Conservation (phyloP, 2,113 vertebrate species). For the Pontoporia blainvillei region DNA sequence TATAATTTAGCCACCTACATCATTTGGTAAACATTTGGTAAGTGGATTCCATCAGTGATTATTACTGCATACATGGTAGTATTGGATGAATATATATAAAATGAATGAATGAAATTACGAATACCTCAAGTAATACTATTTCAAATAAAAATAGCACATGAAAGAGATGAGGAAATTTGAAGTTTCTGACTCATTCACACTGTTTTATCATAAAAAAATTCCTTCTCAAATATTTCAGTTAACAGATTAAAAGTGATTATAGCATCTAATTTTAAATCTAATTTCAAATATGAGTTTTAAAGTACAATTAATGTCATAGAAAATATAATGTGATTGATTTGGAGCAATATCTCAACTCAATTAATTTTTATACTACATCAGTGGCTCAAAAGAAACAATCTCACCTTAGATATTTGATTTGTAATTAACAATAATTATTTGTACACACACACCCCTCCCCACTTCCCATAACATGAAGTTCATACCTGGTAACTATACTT, state of each 20-base stretch:
- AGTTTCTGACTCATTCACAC: neutral
- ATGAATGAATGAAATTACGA: neutral
- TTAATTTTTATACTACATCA: neutral
- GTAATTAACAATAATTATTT: neutral
- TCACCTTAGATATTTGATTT: neutral
- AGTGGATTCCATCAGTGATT: neutral
- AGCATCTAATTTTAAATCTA: neutral
- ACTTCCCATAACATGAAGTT: neutral
- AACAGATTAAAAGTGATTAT: neutral
- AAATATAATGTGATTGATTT: neutral
- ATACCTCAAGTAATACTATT: neutral
- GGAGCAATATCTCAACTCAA: neutral
- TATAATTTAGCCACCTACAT: neutral
- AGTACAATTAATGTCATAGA: neutral
- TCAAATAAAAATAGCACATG: neutral
- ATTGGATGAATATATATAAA: neutral
- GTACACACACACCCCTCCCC: accelerated
- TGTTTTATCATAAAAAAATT: neutral
- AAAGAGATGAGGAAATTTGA: neutral
- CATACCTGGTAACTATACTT: neutral
- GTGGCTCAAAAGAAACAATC: neutral
- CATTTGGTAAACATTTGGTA: neutral
- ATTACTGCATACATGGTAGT: neutral
- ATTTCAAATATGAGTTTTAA: neutral
- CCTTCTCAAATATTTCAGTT: neutral